A percentile compares a stretch with the other conserved stretches of the same genome.
phyloP scores from a whole-genome alignment of 2,888 invertebrate species.

The Hypomecis atomaria region DNA sequence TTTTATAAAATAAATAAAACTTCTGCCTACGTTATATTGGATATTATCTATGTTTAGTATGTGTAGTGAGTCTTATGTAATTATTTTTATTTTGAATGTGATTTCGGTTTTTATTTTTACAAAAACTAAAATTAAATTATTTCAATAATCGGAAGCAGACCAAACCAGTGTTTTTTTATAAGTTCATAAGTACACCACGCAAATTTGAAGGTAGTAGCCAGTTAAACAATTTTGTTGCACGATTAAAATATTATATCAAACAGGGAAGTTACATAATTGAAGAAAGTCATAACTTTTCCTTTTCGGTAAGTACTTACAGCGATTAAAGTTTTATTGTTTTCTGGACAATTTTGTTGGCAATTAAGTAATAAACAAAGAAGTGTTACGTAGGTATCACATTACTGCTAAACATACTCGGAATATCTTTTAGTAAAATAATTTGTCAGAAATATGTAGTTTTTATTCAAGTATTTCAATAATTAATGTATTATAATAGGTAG shows the following conservation, averaged over 20 bases:
- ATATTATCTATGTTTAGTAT: no score
- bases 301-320: constrained; percentile 18
- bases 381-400: constrained; percentile 6
- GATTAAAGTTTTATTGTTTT: constrained; percentile 31
- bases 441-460: not conserved
- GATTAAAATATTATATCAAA: constrained; percentile 10
- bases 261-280: constrained; percentile 27
- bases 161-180: no score
- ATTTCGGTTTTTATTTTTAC: no score
- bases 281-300: constrained; percentile 29
- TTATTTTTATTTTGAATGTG: no score
- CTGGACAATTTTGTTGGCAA: constrained; percentile 22
- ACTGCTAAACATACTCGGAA: constrained; percentile 1
- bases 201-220: not conserved
- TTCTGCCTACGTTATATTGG: no score
- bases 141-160: no score
- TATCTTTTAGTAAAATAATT: not conserved
- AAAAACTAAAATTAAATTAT: no score
- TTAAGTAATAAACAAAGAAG: constrained; percentile 27
- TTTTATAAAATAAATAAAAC: no score
- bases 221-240: not conserved
- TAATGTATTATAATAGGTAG: not conserved
- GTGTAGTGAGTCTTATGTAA: no score
- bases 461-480: not conserved
- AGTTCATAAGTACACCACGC: not conserved